Evolutionary conservation across 2,797 vertebrate genomes (phyloP), one percentile per base, ranked within the genome.

Genomic region (Lepus oiostolus): DNA sequence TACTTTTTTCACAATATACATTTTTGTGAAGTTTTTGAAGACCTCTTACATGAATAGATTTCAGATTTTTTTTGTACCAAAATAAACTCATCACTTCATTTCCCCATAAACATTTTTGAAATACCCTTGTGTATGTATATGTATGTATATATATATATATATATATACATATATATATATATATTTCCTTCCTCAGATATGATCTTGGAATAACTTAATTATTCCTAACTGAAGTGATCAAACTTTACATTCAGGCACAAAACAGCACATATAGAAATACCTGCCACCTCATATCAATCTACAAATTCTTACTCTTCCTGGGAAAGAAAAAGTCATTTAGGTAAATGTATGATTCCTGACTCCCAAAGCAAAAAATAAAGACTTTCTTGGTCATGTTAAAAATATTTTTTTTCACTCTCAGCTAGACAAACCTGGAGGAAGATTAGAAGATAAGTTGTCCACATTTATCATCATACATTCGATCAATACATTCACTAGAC

Each of bases 401-500:
- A 97, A 96, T 96, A 95, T 92, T 97, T 93, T 87, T 79, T 94
- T 94, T 97, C 89, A 68, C 84, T 32, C 50, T 92, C 72, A 58
- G 58, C 17, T 38, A 86, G 70, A 70, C 75, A 91, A 96, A 96
- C 80, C 85, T 93, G 77, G 88, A 96, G 63, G 80, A 96, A 97
- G 95, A 96, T 97, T 91, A 97, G 91, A 87, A 95, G 76, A 86
- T 87, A 96, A 97, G 95, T 93, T 96, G 83, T 70, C 68, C 81
- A 88, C 94, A 97, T 97, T 95, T 94, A 97, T 97, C 96, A 96
- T 91, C 93, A 95, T 96, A 91, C 47, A 32, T 54, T 83, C 95
- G 96, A 94, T 97, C 96, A 95, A 96, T 97, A 96, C 77, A 81
- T 77, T 95, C 93, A 71, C 88, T 92, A 75, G 91, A 94, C 92